A percentile compares a stretch with the other conserved stretches of the same genome.
Conservation (phyloP, 2,797 vertebrate genomes). For the Coracias cyanogaster region DNA sequence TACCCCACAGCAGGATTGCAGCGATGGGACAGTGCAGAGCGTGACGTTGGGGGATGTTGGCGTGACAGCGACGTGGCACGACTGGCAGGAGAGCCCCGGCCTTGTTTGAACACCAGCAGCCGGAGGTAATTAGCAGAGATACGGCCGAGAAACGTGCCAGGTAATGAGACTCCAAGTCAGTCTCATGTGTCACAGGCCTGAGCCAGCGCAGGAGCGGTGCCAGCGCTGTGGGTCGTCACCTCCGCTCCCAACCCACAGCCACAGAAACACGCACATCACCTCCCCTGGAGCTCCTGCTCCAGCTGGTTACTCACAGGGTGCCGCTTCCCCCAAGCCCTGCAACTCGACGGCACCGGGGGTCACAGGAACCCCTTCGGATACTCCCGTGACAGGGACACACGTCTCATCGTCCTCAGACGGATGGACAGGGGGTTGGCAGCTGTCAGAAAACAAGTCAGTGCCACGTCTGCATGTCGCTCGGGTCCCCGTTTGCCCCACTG, state of each 20-base stretch:
- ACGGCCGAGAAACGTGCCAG: not conserved
- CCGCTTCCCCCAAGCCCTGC: not conserved
- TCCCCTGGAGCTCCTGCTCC: not conserved
- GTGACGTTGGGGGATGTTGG: not conserved
- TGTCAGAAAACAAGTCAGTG: not conserved
- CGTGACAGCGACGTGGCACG: too few species aligned
- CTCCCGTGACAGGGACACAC: not conserved
- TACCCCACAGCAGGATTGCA: not conserved
- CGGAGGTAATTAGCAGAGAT: constrained; percentile 26
- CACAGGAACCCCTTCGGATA: not conserved
- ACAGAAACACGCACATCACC: not conserved
- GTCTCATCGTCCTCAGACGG: accelerated
- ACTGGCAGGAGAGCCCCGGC: not conserved
- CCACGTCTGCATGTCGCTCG: not conserved
- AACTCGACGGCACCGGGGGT: accelerated
- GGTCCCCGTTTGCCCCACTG: not conserved
- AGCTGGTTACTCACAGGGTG: not conserved
- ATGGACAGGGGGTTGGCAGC: not conserved
- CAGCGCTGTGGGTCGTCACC: not conserved
- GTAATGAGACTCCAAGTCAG: not conserved
- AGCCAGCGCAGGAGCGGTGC: constrained; percentile 34
- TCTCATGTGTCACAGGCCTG: constrained; percentile 25
- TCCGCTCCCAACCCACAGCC: not conserved
- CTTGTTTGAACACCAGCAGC: not conserved
- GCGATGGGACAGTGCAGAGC: not conserved